A percentile compares a stretch with the other conserved stretches of the same genome.
These are phyloP conservation scores for Malaclemys terrapin DNA, from an alignment of 2,113 vertebrate species.

Conservation along the genomic window DNA sequence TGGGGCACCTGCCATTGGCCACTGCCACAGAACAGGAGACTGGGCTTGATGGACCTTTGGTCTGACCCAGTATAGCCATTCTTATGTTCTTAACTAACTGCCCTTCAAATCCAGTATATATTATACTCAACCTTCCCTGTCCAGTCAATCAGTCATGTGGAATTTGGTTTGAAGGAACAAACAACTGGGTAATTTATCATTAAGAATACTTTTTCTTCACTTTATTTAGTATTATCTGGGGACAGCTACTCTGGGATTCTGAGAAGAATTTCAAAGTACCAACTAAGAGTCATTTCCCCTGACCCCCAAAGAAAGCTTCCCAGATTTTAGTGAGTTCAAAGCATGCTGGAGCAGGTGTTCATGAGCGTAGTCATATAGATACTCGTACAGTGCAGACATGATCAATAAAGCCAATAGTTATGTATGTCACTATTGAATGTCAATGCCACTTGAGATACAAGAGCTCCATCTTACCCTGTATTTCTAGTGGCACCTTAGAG, in stretches of 20 bases:
- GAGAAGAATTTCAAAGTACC: neutral
- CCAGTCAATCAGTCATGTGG: neutral
- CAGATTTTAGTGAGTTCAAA: rapidly evolving
- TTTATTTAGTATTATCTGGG: neutral
- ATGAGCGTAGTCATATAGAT: neutral
- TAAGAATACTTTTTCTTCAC: neutral
- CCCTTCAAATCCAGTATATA: neutral
- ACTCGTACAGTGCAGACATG: neutral
- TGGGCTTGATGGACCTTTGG: no score
- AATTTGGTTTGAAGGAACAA: neutral
- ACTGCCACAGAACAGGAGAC: no score
- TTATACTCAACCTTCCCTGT: neutral
- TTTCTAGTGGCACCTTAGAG: neutral
- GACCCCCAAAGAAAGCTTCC: neutral
- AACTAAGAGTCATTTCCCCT: neutral
- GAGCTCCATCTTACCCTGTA: neutral
- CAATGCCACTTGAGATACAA: neutral
- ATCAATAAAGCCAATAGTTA: neutral
- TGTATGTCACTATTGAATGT: neutral
- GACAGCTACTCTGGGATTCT: neutral
- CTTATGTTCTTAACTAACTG: neutral
- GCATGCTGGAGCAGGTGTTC: neutral
- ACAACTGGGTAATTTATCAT: neutral
- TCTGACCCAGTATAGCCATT: no score
- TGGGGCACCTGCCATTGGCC: no score